Conservation (phyloP, 2,888 invertebrate species). For the Dasysyrphus albostriatus region DNA sequence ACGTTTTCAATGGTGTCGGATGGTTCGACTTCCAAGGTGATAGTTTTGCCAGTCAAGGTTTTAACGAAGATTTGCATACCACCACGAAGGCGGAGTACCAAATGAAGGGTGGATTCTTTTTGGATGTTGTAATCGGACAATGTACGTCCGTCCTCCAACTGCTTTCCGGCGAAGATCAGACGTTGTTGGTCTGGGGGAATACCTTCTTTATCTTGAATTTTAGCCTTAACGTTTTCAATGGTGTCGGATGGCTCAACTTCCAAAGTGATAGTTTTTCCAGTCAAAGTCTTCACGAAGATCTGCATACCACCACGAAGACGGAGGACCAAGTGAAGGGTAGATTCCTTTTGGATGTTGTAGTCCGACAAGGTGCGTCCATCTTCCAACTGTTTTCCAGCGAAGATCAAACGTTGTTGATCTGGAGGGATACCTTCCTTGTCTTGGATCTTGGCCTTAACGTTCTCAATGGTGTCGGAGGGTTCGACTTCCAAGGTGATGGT, state of each 20-base stretch:
- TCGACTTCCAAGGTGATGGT: constrained; percentile 78
- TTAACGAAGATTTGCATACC: too few relatives aligned
- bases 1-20: constrained; percentile 70
- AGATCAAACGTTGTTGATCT: constrained; percentile 79
- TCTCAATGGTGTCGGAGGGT: constrained; percentile 77
- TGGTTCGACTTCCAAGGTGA: too few relatives aligned
- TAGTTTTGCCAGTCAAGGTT: too few relatives aligned
- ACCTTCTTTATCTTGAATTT: constrained; percentile 80
- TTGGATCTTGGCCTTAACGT: constrained; percentile 79
- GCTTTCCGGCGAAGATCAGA: constrained; percentile 80
- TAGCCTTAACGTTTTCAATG: constrained; percentile 80
- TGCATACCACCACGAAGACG: constrained; percentile 92
- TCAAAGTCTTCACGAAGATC: constrained; percentile 79
- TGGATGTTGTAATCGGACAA: constrained; percentile 80
- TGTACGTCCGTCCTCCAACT: constrained; percentile 79
- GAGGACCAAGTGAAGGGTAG: constrained; percentile 93
- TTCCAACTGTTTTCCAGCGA: constrained; percentile 89
- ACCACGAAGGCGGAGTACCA: constrained; percentile 78
- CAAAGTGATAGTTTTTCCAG: constrained; percentile 78
- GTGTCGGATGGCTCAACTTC: constrained; percentile 78
- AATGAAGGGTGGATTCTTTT: constrained; percentile 79
- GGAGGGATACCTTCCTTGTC: constrained; percentile 79
- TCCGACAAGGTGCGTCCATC: constrained; percentile 95
- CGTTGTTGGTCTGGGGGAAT: constrained; percentile 80
- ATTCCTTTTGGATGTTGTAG: constrained; percentile 97